Evolutionary conservation across 2,113 vertebrate genomes (phyloP), one percentile per base, ranked within the genome.

Genomic region (Bos taurus): DNA sequence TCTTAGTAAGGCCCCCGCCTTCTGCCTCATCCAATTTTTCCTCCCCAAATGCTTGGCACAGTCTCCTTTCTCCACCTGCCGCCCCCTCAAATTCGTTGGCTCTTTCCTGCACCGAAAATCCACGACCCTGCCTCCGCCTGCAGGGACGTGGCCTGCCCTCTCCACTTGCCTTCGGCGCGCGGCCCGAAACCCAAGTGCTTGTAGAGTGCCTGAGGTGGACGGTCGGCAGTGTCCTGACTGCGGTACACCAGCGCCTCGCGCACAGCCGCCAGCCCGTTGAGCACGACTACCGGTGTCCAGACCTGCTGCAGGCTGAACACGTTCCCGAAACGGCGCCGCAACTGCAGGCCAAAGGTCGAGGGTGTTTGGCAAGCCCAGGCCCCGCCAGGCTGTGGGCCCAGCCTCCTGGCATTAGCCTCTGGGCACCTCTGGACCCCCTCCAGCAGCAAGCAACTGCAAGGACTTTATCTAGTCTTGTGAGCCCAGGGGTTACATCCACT

Each of bases 251-350:
- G 97, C 0, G 98, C 99, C 97, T 99, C 98, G 5, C 97, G 98
- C 85, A 99, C 46, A 0, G 98, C 13, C 19, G 90, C 96, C 77
- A 96, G 98, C 19, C 99, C 98, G 0, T 98, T 99, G 64, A 99
- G 48, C 36, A 99, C 98, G 1, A 99, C 98, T 7, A 96, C 0
- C 0, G 99, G 98, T 7, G 40, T 98, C 98, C 98, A 98, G 94
- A 85, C 98, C 86, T 99, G 91, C 93, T 99, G 98, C 5, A 99
- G 97, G 92, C 15, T 97, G 91, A 98, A 99, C 59, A 99, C 13
- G 0, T 99, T 93, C 85, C 99, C 99, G n/a, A 98, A 99, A 92
- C 98, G 98, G 62, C 83, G 90, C 6, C 19, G 96, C 88, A 99
- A 88, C 99, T 99, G 96, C 1, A 92, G 92, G 48, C 0, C 10